Evolutionary conservation across 2,888 invertebrate genomes (phyloP).

Genomic region (Gastrophysa polygoni): DNA sequence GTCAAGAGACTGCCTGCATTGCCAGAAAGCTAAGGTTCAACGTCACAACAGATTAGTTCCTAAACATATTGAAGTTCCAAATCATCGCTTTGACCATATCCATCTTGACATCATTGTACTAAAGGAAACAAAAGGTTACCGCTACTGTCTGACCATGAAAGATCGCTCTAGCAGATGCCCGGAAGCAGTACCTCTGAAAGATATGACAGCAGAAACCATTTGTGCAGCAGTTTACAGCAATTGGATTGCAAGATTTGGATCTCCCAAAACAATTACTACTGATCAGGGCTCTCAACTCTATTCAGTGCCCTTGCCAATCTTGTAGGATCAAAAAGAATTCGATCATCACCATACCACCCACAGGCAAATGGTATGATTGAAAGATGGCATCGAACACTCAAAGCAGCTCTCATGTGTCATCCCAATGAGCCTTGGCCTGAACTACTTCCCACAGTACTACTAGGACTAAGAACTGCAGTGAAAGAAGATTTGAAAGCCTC

Average conservation of each 20-base stretch:
- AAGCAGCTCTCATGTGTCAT: conserved; percentile 35
- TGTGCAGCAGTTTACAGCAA: conserved; percentile 46
- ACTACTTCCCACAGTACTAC: conserved; percentile 14
- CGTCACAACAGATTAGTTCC: conserved; percentile 38
- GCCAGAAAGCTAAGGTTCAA: conserved; percentile 49
- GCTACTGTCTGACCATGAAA: conserved; percentile 27
- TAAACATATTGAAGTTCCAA: neutral
- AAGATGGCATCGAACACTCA: conserved; percentile 21
- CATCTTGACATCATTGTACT: conserved; percentile 45
- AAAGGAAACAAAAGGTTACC: conserved; percentile 31
- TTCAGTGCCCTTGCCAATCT: conserved; percentile 39
- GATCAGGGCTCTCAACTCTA: conserved; percentile 18
- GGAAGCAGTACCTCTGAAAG: conserved; percentile 26
- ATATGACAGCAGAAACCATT: conserved; percentile 33
- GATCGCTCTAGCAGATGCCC: conserved; percentile 32
- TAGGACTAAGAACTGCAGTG: conserved; percentile 17
- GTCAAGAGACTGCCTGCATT: conserved; percentile 42
- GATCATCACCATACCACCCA: conserved; percentile 51
- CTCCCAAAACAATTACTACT: conserved; percentile 49
- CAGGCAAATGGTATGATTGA: conserved; percentile 20
- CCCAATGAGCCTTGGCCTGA: conserved; percentile 9
- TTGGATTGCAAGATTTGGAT: conserved; percentile 57
- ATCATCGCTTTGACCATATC: conserved; percentile 41
- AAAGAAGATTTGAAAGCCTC: conserved; percentile 19
- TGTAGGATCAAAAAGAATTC: conserved; percentile 30